Evolutionary conservation across 2,113 vertebrate species (phyloP), one percentile per base, ranked within the genome.

Genomic region (Oxyura jamaicensis): DNA sequence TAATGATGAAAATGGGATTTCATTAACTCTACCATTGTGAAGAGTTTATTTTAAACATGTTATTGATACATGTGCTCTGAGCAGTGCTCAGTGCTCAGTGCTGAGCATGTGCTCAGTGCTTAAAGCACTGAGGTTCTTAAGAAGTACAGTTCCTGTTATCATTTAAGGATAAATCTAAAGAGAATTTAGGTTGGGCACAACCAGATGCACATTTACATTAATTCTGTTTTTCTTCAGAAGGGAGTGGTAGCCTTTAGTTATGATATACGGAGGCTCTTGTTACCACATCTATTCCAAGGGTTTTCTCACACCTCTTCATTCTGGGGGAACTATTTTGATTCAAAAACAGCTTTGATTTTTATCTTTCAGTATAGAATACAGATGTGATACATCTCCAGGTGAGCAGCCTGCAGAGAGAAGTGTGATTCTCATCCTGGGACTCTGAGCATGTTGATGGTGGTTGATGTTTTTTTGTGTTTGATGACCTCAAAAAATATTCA

Each of bases 291-390:
- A 3, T 85, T 96, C 48, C 71, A 62, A 89, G 86, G 59, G 13
- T 88, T 95, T 96, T 94, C 87, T 96, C 91, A 91, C 74, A 75
- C 71, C 29, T 35, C 60, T 93, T 95, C 91, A 65, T 90, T 95
- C 78, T 91, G 33, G 21, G 74, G 36, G 41, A 94, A 31, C 22
- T 28, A 17, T 91, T 93, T 84, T 87, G 28, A 73, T 88, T 91
- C 46, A 91, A 78, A 86, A 95, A 12, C 65, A 82, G 52, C 80
- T 83, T 80, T 84, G 85, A 89, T 69, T 78, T 94, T 91, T 94
- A 74, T 90, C 87, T 93, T 66, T 75, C 58, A 39, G 5, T 56
- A 58, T 90, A 89, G 56, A 86, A 69, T 5, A 1, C 73, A 26
- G 59, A 86, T 71, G 14, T 79, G 75, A 35, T 93, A 35, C 5